Evolutionary conservation across 37 sponge, comb jelly and placozoan genomes (phyloP), one percentile per base, ranked within the genome.

Genomic region (Corticium candelabrum): DNA sequence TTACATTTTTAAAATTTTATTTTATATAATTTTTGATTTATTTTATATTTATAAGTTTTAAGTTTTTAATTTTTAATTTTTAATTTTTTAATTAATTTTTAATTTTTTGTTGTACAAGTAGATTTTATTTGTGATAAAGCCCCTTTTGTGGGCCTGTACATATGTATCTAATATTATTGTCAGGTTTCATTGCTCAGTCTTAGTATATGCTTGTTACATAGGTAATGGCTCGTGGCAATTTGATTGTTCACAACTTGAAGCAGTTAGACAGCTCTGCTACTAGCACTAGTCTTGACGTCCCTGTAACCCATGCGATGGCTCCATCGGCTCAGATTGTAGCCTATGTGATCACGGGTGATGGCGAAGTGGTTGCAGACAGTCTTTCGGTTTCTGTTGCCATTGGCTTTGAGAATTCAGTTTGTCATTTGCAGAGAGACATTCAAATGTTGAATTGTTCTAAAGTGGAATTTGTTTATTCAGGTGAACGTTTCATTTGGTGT

Each of bases 241-340:
- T 50, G 11, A 27, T 72, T 72, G 29, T 15, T 72, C 37, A 72
- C 29, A 72, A 27, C 21, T 27, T 27, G 74, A 21, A 50, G 15
- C 15, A 50, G 11, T 21, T 50, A 21, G 62, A 27, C 15, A 27
- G 15, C 15, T 21, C 62, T 21, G 62, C 62, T 21, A 50, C 11
- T 50, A 50, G 62, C 11, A 50, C 62, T 11, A 29, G 31, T 7
- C 31, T 70, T 5, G 21, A 32, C 31, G 7, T 70, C 36, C 31
- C 31, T 32, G 77, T 76, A 4, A 76, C 77, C 7, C 68, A 11
- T 11, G 67, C n/a, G 40, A 76, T 76, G 77, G 77, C 57, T 68
- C 77, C 77, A 11, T 68, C 41, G 5, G 77, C 77, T 35, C 11
- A 29, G 68, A 11, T 76, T 5, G 30, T 76, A 11, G 77, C 68